Base-by-base conservation (phyloP, 2,797 vertebrate species). In the Ispidina lecontei region DNA sequence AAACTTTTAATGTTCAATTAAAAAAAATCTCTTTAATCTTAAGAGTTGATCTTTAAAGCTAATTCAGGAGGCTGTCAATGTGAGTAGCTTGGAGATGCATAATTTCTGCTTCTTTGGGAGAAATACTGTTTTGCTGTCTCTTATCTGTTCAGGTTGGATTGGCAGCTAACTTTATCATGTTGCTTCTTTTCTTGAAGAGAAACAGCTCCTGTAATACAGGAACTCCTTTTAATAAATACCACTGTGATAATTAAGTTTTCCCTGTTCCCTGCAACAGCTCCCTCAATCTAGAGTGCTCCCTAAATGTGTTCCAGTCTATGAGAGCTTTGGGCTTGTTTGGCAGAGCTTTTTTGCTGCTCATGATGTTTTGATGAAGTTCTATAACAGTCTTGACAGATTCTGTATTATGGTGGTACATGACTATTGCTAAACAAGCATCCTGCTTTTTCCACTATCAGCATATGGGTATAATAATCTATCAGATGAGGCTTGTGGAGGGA, bases 141-240 rank as follows among this genome's bases (percentile, higher is more conserved):
- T 87, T 4, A 22, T 68, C n/a, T 54, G 3, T 31, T 74, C 49
- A 22, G 62, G 10, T 59, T 44, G 31, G 14, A 73, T 49, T 71
- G 14, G 44, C 60, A 7, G 17, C 62, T 56, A 35, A 49, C 46
- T 78, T 43, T 69, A 52, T 13, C 9, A 11, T 1, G 4, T 26
- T 78, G 21, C 19, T 63, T 16, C 20, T 55, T 78, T 72, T 82
- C 76, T 35, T 18, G 29, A 46, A 33, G 33, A 64, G 8, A 87
- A 87, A 70, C 10, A 17, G 14, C 14, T 91, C 16, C 46, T 64
- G 6, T 44, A 60, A 63, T 69, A 52, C 3, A 72, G 41, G n/a
- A 83, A 64, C 26, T 65, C 35, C 3, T 93, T 74, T 58, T 77
- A 68, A 54, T 73, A 82, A 85, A 62, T 16, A 74, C 20, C 51